A percentile compares a stretch with the other conserved stretches of the same genome.
phyloP scores from a whole-genome alignment of 2,888 invertebrate species.

The Mechanitis messenoides region DNA sequence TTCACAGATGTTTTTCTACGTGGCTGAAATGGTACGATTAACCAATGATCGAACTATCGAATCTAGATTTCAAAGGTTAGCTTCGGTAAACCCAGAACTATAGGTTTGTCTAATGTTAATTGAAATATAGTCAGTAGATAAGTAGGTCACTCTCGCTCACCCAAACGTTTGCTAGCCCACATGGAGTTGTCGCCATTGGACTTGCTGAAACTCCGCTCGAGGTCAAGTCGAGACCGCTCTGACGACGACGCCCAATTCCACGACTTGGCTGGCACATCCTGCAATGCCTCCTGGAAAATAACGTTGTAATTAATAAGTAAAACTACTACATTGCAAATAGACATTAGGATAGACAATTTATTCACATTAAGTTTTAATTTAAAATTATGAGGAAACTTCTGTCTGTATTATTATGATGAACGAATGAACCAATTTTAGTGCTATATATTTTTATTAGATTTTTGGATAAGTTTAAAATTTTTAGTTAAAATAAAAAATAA shows the following conservation, averaged over 20 bases:
- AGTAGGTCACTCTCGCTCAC: slow-evolving; percentile 36
- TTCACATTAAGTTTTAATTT: too few relatives aligned
- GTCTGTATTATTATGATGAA: background rate
- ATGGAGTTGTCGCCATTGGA: slow-evolving; percentile 55
- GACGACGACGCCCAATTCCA: slow-evolving; percentile 62
- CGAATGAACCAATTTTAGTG: background rate
- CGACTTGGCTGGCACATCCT: slow-evolving; percentile 65
- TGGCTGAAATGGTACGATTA: too few relatives aligned
- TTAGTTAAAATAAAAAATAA: too few relatives aligned
- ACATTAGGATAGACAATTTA: too few relatives aligned
- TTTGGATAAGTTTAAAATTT: too few relatives aligned
- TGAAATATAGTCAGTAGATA: too few relatives aligned
- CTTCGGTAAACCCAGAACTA: too few relatives aligned
- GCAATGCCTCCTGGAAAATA: slow-evolving; percentile 31
- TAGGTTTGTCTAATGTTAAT: too few relatives aligned
- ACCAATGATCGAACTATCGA: too few relatives aligned
- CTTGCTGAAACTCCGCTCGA: slow-evolving; percentile 57
- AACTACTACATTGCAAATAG: background rate
- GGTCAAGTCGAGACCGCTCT: slow-evolving; percentile 51
- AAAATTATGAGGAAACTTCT: too few relatives aligned
- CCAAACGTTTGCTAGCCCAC: slow-evolving; percentile 55
- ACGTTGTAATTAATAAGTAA: slow-evolving; percentile 11
- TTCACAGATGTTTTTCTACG: too few relatives aligned
- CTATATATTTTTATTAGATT: background rate
- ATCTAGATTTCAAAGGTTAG: too few relatives aligned